A percentile compares a stretch with the other conserved stretches of the same genome.
Conservation (phyloP, 1,140 invertebrate species). For the Rhagoletis zephyria region DNA sequence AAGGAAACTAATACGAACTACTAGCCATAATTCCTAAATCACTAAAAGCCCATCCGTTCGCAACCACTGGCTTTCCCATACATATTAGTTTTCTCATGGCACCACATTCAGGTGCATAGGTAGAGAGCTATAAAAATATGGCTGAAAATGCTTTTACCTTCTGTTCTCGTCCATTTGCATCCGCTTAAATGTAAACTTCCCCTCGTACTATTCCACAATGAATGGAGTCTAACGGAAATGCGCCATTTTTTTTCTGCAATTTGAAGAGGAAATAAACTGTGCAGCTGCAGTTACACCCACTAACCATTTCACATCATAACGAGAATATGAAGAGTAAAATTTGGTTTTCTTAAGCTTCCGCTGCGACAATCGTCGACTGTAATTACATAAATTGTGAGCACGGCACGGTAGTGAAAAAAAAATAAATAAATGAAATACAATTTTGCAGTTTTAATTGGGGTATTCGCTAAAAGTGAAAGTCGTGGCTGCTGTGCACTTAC, state of each 20-base stretch:
- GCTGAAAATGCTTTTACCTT: background rate
- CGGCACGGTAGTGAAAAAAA: background rate
- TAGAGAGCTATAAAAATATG: background rate
- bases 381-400: background rate
- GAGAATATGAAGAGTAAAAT: background rate
- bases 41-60: too few species aligned
- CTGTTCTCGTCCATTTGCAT: background rate
- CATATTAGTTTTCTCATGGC: too few species aligned
- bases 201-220: background rate
- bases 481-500: too few species aligned
- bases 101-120: background rate
- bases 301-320: too few species aligned
- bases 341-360: conserved; percentile 10
- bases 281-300: background rate
- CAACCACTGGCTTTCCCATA: too few species aligned
- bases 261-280: background rate
- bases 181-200: background rate
- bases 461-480: background rate
- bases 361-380: background rate
- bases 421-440: background rate
- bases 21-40: too few species aligned
- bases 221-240: background rate
- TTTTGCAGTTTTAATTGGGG: conserved; percentile 16
- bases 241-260: background rate
- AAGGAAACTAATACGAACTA: too few species aligned